Base-by-base conservation (phyloP, 23 tunicate species). In the Styela plicata region DNA sequence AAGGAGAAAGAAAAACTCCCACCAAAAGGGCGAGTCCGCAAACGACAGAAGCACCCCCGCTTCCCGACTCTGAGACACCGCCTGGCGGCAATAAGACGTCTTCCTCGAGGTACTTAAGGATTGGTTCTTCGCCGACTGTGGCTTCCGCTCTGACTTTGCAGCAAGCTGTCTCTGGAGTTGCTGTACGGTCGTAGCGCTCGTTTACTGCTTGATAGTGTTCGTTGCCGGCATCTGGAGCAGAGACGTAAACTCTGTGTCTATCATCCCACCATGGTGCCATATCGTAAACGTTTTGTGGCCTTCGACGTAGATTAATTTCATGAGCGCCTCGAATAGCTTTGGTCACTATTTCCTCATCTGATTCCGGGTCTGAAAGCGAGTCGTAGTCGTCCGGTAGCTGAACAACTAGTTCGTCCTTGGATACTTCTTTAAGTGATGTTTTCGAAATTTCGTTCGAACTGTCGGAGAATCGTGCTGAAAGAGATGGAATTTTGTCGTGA, bases 221-320 rank as follows among this genome's bases (percentile, higher is more conserved):
- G 32, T 64, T 65, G 16, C 89, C 97, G 2, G 85, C 97, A 2
- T 87, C 76, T 1, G 86, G 82, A 31, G 88, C 78, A 35, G 84
- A 86, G 29, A 86, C 85, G 85, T 86, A 91, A 26, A 91, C 83
- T n/a, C 82, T 52, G 34, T 66, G 64, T 0, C 74, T 29, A 70
- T 91, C 97, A 52, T 84, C 76, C 97, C 97, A 91, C 74, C 74
- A 74, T 2, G 97, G 97, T n/a, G 91, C 88, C 19, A 64, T 64
- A n/a, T 83, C 74, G 78, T 91, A 91, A 24, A 91, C 66, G 2
- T 64, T 21, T 24, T 63, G 76, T 13, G 88, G 80, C 31, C 97
- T 69, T 18, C 89, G 79, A 5, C 71, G 30, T 27, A 83, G 79
- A 33, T 91, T 84, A 53, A 91, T 84, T 74, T 87, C 97, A 3